These are phyloP conservation scores for Crotalus helleri DNA, from an alignment of 2,113 vertebrate genomes.

Conservation along the genomic window DNA sequence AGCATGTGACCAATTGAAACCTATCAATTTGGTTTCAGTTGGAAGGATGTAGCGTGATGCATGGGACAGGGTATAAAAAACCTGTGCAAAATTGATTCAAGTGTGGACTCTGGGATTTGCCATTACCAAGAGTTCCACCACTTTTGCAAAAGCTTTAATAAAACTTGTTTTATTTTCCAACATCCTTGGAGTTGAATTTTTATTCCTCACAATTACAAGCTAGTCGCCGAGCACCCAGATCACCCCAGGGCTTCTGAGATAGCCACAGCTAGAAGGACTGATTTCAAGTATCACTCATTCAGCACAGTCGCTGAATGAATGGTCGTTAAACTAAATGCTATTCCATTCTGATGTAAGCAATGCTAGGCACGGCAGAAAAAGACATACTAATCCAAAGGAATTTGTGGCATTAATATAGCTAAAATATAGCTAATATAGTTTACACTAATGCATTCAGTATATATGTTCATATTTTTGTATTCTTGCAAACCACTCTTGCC, in stretches of 20 bases:
- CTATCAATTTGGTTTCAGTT: too few species aligned
- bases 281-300: background rate
- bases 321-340: background rate
- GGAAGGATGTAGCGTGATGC: too few species aligned
- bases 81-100: too few species aligned
- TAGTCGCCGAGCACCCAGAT: background rate
- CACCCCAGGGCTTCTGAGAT: background rate
- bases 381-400: background rate
- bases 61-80: too few species aligned
- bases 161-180: too few species aligned
- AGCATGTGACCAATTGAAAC: too few species aligned
- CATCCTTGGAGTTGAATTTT: too few species aligned
- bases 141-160: too few species aligned
- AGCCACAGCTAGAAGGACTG: background rate
- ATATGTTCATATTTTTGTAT: background rate
- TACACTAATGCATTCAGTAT: background rate
- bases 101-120: too few species aligned
- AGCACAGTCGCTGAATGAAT: background rate
- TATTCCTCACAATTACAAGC: background rate
- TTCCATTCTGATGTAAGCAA: background rate
- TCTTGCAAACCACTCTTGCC: background rate
- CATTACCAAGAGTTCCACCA: too few species aligned
- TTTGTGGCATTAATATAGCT: background rate
- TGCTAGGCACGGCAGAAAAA: background rate
- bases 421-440: background rate